Evolutionary conservation across 1,140 invertebrate species (phyloP).

Genomic region (Papilio glaucus): DNA sequence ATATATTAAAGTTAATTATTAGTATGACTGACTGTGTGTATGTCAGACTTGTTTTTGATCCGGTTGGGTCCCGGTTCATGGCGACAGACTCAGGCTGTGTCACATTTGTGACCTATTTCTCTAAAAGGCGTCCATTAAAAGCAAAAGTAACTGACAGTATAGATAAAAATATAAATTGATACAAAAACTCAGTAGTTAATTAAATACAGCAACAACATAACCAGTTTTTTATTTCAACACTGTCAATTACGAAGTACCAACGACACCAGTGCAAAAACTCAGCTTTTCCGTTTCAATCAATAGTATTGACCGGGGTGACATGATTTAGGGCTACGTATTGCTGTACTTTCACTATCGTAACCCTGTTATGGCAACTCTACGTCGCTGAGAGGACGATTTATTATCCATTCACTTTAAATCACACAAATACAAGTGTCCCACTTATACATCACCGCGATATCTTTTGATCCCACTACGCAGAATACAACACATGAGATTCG

Average conservation of each 20-base stretch:
- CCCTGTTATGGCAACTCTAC: neutral
- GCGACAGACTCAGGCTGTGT: too few relatives aligned
- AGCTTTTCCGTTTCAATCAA: conserved; percentile 14
- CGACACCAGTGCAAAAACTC: neutral
- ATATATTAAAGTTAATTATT: too few relatives aligned
- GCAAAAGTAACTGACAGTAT: too few relatives aligned
- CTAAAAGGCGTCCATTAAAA: too few relatives aligned
- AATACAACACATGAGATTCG: too few relatives aligned
- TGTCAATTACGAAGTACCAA: conserved; percentile 8
- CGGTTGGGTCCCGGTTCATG: too few relatives aligned
- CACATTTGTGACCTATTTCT: too few relatives aligned
- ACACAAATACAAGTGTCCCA: neutral
- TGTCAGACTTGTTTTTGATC: too few relatives aligned
- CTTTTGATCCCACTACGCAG: neutral
- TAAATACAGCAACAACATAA: neutral
- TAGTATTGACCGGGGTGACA: neutral
- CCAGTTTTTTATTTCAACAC: neutral
- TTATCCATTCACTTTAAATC: conserved; percentile 22
- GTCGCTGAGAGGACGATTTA: neutral
- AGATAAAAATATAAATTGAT: neutral
- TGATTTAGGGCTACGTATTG: conserved; percentile 4
- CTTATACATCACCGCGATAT: neutral
- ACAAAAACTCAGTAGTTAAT: neutral
- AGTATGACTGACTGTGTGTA: too few relatives aligned
- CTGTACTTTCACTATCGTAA: conserved; percentile 4